Evolutionary conservation across 2,888 invertebrate species (phyloP), one percentile per base, ranked within the genome.

Genomic region (Dione vanillae): DNA sequence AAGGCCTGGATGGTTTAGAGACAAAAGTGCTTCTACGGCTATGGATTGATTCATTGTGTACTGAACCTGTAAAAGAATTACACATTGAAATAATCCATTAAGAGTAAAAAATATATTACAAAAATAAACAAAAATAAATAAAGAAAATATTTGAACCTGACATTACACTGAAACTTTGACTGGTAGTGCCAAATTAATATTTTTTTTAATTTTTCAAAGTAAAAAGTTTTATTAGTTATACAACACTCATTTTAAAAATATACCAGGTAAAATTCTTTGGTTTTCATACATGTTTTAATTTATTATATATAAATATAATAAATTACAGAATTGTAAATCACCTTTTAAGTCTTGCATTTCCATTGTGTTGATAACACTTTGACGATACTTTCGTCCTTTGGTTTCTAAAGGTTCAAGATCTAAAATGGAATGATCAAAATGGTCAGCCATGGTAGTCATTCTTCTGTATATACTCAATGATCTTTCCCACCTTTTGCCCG

Each of bases 401-500:
- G 67, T 87, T 1, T 88, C 85, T 16, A 82, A 67, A 47, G 87
- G 78, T 67, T 93, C 88, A 75, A 87, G 84, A 54, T 94, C 91
- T 49, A 94, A 73, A 69, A 94, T 78, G 3, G 90, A 87, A 66
- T 83, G 80, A 77, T 92, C 85, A 76, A 85, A 86, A 76, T 83
- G 77, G 79, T 91, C 85, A 72, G 82, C 87, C 83, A 85, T 91
- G 79, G 84, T 88, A 68, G 89, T 93, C 82, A 93, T 89, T 79
- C 92, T 91, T 75, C 90, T 94, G 78, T 94, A 94, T 72, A 94
- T 94, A 73, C 94, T 94, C 7, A 96, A 80, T 0, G 96, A 95
- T 79, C 96, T 94, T 62, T 95, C 94, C 95, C 96, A 96, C 80
- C 94, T 92, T 81, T 95, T 96, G 0, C 96, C 96, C 12, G 96